phyloP scores from a whole-genome alignment of 2,113 vertebrate species.

The Poicephalus gulielmi region DNA sequence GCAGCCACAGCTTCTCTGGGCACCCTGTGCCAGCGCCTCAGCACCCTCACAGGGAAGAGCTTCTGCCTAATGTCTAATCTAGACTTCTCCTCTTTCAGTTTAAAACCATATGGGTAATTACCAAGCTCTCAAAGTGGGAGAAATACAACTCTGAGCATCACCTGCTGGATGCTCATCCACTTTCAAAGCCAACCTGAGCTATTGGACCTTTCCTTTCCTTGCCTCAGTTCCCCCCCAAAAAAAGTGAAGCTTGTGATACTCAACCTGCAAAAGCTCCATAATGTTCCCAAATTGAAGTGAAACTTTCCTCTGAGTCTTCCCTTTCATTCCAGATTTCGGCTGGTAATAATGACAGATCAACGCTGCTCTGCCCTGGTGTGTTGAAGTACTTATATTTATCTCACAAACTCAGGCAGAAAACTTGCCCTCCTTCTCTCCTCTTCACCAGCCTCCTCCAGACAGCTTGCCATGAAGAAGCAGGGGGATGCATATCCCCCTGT shows the following conservation, averaged over 20 bases:
- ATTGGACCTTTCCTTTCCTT: fast-evolving
- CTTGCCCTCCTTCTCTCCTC: neutral
- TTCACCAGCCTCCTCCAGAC: neutral
- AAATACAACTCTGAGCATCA: no score
- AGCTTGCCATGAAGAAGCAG: neutral
- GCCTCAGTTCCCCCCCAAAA: neutral
- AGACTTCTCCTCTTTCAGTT: neutral
- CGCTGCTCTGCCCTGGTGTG: fast-evolving
- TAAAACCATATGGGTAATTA: neutral
- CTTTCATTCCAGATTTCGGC: neutral
- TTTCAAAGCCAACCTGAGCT: neutral
- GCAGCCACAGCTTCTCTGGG: neutral
- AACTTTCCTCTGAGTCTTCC: neutral
- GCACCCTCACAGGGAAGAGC: neutral
- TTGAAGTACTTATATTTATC: neutral
- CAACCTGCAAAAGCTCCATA: fast-evolving
- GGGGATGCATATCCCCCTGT: neutral
- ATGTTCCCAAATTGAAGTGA: neutral
- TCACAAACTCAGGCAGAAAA: neutral
- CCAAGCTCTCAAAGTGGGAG: fast-evolving
- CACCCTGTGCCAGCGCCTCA: neutral
- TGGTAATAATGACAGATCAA: fast-evolving
- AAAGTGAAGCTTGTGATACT: fast-evolving
- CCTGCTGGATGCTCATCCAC: neutral
- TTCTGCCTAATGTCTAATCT: neutral